Conservation (phyloP, 2,797 vertebrate genomes). For the Neopelma chrysocephalum region DNA sequence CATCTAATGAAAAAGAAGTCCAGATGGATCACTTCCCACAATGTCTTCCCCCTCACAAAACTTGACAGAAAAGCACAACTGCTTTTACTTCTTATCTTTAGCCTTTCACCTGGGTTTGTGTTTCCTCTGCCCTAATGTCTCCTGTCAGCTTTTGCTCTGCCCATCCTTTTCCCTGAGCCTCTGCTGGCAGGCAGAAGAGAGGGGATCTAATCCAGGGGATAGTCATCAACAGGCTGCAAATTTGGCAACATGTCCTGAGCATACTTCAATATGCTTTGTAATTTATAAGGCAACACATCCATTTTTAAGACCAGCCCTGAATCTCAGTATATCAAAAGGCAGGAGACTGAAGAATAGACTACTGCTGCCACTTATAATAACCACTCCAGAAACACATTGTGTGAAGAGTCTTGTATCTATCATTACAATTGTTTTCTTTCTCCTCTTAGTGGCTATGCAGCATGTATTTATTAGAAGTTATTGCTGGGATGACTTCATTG, state of each 20-base stretch:
- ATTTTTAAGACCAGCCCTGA: neutral
- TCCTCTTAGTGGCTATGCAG: neutral
- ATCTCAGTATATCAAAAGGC: constrained; percentile 2
- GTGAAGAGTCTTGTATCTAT: neutral
- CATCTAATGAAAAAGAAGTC: neutral
- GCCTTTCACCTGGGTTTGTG: neutral
- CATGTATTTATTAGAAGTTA: constrained; percentile 16
- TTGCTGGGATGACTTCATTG: neutral
- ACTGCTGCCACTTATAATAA: neutral
- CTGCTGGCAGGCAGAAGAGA: neutral
- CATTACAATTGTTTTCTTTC: constrained; percentile 36
- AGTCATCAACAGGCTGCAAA: neutral
- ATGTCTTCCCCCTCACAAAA: neutral
- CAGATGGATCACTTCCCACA: neutral
- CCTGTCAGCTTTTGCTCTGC: neutral
- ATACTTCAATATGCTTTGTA: neutral
- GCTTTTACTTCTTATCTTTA: neutral
- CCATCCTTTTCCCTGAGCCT: neutral
- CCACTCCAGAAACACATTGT: neutral
- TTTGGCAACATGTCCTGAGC: neutral
- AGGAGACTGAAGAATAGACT: neutral
- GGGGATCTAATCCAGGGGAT: neutral
- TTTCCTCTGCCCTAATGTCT: neutral
- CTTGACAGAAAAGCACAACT: neutral
- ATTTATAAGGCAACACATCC: neutral